phyloP scores from a whole-genome alignment of 2,113 vertebrate genomes.

The Takifugu bimaculatus region DNA sequence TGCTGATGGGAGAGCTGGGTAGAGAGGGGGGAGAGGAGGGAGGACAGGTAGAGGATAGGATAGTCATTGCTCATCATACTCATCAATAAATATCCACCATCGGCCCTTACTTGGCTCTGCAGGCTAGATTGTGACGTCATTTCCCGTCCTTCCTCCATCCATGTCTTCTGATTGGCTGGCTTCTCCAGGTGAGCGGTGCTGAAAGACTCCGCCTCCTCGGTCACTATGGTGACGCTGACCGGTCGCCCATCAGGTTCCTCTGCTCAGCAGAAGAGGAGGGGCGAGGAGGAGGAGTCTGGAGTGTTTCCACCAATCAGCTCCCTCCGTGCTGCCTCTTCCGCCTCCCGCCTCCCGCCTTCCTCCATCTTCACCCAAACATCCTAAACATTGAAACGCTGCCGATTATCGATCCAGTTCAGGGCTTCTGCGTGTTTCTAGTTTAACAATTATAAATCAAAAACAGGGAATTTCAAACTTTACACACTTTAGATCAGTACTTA shows the following conservation, averaged over 20 bases:
- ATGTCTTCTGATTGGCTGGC: neutral
- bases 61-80: neutral
- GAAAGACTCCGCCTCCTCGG: constrained; percentile 41
- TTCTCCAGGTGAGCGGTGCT: constrained; percentile 14
- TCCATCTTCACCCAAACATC: constrained; percentile 39
- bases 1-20: too few species aligned
- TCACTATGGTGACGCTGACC: constrained; percentile 38
- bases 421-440: too few species aligned
- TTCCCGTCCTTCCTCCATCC: neutral
- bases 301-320: constrained; percentile 15
- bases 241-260: neutral
- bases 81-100: neutral
- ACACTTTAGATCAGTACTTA: too few species aligned
- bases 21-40: too few species aligned
- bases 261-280: constrained; percentile 21
- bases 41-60: too few species aligned
- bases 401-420: neutral
- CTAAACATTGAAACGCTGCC: neutral
- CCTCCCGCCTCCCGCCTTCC: neutral
- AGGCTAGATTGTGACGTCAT: neutral
- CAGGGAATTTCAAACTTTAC: too few species aligned
- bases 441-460: too few species aligned
- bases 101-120: constrained; percentile 35
- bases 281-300: constrained; percentile 31
- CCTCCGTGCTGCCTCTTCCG: neutral